These are phyloP conservation scores for Notodonta dromedarius DNA, from an alignment of 2,888 invertebrate species.

Conservation along the genomic window DNA sequence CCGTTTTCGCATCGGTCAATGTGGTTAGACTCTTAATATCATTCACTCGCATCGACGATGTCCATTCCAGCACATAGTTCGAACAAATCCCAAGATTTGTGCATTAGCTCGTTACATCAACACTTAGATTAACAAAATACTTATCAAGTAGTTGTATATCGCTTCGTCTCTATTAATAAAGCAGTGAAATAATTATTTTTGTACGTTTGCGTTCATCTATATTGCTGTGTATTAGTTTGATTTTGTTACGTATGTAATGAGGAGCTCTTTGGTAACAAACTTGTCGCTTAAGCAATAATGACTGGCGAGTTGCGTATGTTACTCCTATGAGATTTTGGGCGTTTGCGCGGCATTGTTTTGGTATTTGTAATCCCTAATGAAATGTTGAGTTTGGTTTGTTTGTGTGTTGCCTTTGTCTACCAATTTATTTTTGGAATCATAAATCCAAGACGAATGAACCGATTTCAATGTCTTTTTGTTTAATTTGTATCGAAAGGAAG, in stretches of 20 bases:
- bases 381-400: too few species aligned
- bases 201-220: constrained; percentile 61
- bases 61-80: constrained; percentile 70
- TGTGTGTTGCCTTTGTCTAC: too few species aligned
- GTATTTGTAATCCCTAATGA: too few species aligned
- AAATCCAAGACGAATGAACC: too few species aligned
- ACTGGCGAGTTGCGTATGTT: not conserved
- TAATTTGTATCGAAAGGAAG: not conserved
- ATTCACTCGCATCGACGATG: constrained; percentile 37
- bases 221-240: constrained; percentile 57
- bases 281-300: not conserved
- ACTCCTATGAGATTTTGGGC: not conserved
- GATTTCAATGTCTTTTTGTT: too few species aligned
- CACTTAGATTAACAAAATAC: constrained; percentile 61
- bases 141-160: constrained; percentile 63
- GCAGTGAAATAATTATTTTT: constrained; percentile 66
- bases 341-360: too few species aligned
- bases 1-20: too few species aligned
- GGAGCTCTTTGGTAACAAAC: constrained; percentile 61
- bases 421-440: too few species aligned
- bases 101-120: constrained; percentile 46
- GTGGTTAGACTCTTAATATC: not conserved
- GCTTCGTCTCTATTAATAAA: constrained; percentile 67
- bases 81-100: constrained; percentile 66
- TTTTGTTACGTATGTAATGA: constrained; percentile 67